Evolutionary conservation across 2,888 invertebrate genomes (phyloP).

Genomic region (Allacma fusca): DNA sequence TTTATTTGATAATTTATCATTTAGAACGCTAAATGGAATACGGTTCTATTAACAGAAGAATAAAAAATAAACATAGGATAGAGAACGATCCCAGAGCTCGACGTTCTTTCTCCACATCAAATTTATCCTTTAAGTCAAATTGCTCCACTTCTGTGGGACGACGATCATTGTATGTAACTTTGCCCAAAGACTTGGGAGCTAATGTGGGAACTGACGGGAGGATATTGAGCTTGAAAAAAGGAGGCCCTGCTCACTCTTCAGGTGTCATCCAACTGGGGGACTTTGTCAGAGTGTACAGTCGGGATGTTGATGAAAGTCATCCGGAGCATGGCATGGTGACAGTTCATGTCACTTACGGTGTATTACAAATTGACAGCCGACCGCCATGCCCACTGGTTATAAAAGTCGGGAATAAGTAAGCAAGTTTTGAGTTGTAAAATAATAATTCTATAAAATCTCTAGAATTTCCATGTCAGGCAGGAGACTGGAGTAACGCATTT

Average conservation of each 20-base stretch:
- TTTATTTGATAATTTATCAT: background rate
- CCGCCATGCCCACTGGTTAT: slow-evolving; percentile 59
- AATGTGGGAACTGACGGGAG: slow-evolving; percentile 50
- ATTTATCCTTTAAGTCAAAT: slow-evolving; percentile 55
- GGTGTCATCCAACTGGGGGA: slow-evolving; percentile 61
- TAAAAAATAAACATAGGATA: slow-evolving; percentile 17
- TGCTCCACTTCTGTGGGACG: slow-evolving; percentile 47
- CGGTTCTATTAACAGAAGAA: slow-evolving; percentile 49
- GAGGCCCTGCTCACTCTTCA: slow-evolving; percentile 56
- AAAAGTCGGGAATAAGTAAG: slow-evolving; percentile 60
- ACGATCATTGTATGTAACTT: slow-evolving; percentile 49
- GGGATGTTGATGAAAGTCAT: background rate
- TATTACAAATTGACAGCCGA: slow-evolving; percentile 55
- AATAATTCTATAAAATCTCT: too few species aligned
- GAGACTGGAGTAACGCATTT: too few species aligned
- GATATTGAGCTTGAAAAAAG: slow-evolving; percentile 51
- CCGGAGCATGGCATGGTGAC: slow-evolving; percentile 34
- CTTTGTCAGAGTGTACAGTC: slow-evolving; percentile 49
- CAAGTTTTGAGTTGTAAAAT: too few species aligned
- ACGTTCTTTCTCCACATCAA: slow-evolving; percentile 60
- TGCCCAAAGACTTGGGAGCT: slow-evolving; percentile 47
- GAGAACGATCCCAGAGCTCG: slow-evolving; percentile 31
- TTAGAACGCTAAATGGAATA: slow-evolving; percentile 53
- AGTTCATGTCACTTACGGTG: slow-evolving; percentile 58
- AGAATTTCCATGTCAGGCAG: too few species aligned